phyloP scores from a whole-genome alignment of 2,797 vertebrate species.

The Xerus rutilus region DNA sequence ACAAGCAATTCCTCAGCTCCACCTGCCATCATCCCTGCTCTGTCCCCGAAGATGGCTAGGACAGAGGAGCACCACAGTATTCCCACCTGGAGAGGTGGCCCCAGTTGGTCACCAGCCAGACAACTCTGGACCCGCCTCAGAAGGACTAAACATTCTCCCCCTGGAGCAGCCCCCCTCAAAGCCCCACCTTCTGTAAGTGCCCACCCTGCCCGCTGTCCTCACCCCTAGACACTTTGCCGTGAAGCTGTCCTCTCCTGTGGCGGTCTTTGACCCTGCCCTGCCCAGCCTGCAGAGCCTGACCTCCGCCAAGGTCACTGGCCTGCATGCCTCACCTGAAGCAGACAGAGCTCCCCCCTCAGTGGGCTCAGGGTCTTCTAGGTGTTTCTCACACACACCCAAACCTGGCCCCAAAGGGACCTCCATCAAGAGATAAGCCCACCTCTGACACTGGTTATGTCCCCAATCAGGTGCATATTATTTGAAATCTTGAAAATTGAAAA shows the following conservation, averaged over 20 bases:
- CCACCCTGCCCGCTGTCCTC: accelerated
- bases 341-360: accelerated
- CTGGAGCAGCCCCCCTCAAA: accelerated
- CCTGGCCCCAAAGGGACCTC: background rate
- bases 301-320: constrained; percentile 69
- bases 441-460: background rate
- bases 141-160: background rate
- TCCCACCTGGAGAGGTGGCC: background rate
- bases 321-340: accelerated
- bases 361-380: accelerated
- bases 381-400: accelerated
- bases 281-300: background rate
- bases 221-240: background rate
- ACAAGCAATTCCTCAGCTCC: accelerated
- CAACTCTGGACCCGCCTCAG: background rate
- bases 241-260: background rate
- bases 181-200: background rate
- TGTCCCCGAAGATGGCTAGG: accelerated
- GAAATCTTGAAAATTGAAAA: background rate
- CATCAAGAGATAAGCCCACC: background rate
- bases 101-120: background rate
- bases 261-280: background rate
- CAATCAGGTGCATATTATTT: background rate
- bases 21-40: too few species aligned
- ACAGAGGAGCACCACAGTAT: background rate